Evolutionary conservation across 2,113 vertebrate species (phyloP).

Genomic region (Ptyas mucosa): DNA sequence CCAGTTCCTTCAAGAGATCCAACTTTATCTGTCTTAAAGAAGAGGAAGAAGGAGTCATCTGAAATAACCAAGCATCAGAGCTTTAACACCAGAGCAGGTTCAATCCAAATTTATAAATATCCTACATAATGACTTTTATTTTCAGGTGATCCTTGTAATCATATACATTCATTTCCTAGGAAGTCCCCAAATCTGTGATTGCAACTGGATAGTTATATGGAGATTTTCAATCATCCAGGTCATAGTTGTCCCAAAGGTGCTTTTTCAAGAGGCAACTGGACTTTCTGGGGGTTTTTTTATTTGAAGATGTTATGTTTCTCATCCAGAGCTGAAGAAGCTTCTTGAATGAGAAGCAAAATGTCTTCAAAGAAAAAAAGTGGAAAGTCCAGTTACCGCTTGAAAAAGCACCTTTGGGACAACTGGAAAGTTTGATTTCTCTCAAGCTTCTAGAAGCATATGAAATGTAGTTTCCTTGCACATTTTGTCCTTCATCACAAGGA

Average conservation of each 20-base stretch:
- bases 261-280: too few species aligned
- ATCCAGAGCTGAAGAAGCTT: too few species aligned
- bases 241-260: too few species aligned
- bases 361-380: too few species aligned
- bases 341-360: too few species aligned
- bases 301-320: too few species aligned
- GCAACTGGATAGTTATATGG: fast-evolving
- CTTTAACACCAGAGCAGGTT: constrained; percentile 85
- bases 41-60: constrained; percentile 78
- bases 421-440: not conserved
- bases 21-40: constrained; percentile 81
- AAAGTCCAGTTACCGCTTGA: too few species aligned
- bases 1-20: constrained; percentile 79
- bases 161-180: not conserved
- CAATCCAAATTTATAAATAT: constrained; percentile 66
- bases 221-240: too few species aligned
- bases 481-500: constrained; percentile 34
- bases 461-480: not conserved
- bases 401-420: not conserved
- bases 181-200: not conserved
- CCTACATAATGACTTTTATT: constrained; percentile 47
- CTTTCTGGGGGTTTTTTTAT: too few species aligned
- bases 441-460: constrained; percentile 21
- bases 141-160: not conserved
- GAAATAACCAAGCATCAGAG: constrained; percentile 76